Conservation (phyloP, 1,140 invertebrate genomes). For the Mactra quadrangularis region DNA sequence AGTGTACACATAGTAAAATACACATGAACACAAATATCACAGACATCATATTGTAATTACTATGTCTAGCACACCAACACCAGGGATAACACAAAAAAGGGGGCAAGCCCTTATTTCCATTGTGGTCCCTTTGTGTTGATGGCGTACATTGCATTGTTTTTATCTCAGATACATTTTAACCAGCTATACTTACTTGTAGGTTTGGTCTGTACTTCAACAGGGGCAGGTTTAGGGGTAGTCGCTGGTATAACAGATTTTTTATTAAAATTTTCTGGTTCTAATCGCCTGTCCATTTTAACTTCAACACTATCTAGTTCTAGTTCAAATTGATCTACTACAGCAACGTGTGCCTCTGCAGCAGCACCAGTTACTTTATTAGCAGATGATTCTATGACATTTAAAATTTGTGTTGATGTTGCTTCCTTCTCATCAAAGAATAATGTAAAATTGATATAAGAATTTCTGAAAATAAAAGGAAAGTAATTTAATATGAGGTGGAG, state of each 20-base stretch:
- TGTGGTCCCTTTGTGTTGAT: neutral
- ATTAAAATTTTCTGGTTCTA: conserved; percentile 58
- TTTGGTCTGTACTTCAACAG: neutral
- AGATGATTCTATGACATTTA: conserved; percentile 47
- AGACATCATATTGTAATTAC: too few relatives aligned
- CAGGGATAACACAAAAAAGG: too few relatives aligned
- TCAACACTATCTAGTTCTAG: conserved; percentile 36
- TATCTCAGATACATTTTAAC: too few relatives aligned
- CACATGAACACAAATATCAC: too few relatives aligned
- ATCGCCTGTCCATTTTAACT: conserved; percentile 42
- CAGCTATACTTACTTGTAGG: neutral
- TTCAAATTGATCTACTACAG: conserved; percentile 49
- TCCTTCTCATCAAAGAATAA: conserved; percentile 54
- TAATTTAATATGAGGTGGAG: too few relatives aligned
- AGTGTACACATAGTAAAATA: too few relatives aligned
- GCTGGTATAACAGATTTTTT: conserved; percentile 16
- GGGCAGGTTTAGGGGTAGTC: neutral
- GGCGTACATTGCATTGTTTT: neutral
- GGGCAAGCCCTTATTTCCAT: too few relatives aligned
- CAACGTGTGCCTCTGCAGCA: neutral
- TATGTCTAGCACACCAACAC: too few relatives aligned
- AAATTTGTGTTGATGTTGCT: conserved; percentile 38
- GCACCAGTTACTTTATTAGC: conserved; percentile 2
- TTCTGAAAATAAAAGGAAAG: conserved; percentile 32
- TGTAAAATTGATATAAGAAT: conserved; percentile 57